Conservation (phyloP, 2,888 invertebrate genomes). For the Diachrysia chrysitis region DNA sequence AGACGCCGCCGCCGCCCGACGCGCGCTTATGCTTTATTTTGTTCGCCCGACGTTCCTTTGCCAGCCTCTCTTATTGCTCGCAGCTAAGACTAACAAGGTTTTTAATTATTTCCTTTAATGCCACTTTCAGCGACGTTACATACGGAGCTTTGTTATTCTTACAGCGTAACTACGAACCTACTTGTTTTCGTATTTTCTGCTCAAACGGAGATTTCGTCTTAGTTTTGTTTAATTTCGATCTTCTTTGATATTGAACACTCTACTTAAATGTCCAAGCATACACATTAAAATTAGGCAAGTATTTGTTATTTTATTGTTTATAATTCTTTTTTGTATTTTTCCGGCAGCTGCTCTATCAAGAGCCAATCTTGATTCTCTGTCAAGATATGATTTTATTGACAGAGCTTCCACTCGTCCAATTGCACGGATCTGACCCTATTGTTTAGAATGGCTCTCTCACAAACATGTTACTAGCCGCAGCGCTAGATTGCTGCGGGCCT, state of each 20-base stretch:
- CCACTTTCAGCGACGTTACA: conserved; percentile 79
- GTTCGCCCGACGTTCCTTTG: conserved; percentile 80
- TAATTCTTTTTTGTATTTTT: too few species aligned
- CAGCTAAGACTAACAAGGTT: conserved; percentile 85
- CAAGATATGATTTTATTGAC: conserved; percentile 51
- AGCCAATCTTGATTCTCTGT: conserved; percentile 35
- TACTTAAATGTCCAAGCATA: background rate
- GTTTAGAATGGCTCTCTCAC: conserved; percentile 38
- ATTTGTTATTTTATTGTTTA: too few species aligned
- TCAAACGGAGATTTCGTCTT: conserved; percentile 29
- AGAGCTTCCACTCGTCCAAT: conserved; percentile 45
- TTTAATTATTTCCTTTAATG: conserved; percentile 88
- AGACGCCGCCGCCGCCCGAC: conserved; percentile 59
- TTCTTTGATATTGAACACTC: too few species aligned
- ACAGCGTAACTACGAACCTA: conserved; percentile 41
- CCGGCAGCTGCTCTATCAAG: too few species aligned
- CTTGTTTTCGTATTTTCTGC: conserved; percentile 32
- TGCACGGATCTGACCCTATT: conserved; percentile 50
- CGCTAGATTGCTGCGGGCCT: conserved; percentile 20
- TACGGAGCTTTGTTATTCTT: conserved; percentile 67
- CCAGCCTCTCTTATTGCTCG: conserved; percentile 81
- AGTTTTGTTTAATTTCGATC: background rate
- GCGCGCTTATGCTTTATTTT: conserved; percentile 80
- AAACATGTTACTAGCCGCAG: conserved; percentile 45
- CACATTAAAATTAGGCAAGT: background rate